phyloP scores from a whole-genome alignment of 2,797 vertebrate genomes.

The Mustela erminea region DNA sequence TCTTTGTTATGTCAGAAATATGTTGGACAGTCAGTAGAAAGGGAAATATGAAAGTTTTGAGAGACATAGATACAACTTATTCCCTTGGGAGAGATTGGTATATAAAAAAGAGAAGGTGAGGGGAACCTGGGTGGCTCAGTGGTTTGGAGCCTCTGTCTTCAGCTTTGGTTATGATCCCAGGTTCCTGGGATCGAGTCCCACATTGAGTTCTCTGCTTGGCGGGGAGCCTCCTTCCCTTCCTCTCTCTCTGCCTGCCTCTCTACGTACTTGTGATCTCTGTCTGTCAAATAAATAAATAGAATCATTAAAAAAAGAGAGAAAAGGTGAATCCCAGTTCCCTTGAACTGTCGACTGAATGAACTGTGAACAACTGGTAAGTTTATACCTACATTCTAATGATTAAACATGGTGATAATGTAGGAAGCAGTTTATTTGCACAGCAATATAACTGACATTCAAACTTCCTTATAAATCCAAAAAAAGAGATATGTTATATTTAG shows the following conservation, averaged over 20 bases:
- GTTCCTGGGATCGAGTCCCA: too few relatives aligned
- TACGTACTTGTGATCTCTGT: too few relatives aligned
- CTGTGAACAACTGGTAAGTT: conserved; percentile 34
- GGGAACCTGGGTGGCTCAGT: too few relatives aligned
- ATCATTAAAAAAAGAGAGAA: too few relatives aligned
- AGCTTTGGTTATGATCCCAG: too few relatives aligned
- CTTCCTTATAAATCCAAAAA: conserved; percentile 51
- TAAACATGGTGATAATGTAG: conserved; percentile 59
- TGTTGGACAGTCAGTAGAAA: not conserved
- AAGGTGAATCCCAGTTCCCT: not conserved
- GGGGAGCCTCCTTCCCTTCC: too few relatives aligned
- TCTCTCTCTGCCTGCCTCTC: too few relatives aligned
- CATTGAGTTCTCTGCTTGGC: too few relatives aligned
- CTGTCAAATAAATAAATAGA: too few relatives aligned
- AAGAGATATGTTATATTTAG: too few relatives aligned
- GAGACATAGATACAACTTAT: not conserved
- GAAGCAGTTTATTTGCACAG: conserved; percentile 67
- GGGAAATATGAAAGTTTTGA: not conserved
- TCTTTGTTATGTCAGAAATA: not conserved
- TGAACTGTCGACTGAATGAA: not conserved
- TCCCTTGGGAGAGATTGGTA: not conserved
- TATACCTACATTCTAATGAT: conserved; percentile 66
- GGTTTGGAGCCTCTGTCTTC: too few relatives aligned
- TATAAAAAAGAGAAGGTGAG: not conserved
- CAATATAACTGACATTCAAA: not conserved